Conservation (phyloP, 2,888 invertebrate genomes). For the Cetonia aurata region DNA sequence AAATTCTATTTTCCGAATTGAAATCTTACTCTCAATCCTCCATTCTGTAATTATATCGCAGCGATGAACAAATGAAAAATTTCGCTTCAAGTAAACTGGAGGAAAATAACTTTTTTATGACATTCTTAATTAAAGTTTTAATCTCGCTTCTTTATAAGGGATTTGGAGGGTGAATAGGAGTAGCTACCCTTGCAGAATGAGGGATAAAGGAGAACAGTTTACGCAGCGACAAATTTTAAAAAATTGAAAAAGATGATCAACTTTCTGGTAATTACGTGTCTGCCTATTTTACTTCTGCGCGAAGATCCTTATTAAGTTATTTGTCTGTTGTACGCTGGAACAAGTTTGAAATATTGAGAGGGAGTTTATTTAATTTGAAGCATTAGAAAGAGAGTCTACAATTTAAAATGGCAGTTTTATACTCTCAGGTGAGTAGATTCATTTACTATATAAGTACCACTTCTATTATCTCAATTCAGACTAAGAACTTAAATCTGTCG, state of each 20-base stretch:
- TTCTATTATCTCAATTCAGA: no score
- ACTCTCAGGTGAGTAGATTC: no score
- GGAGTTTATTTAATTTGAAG: no score
- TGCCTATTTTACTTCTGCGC: background rate
- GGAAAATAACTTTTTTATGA: slow-evolving; percentile 27
- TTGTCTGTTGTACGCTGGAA: no score
- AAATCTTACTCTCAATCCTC: background rate
- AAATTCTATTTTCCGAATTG: slow-evolving; percentile 2
- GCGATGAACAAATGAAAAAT: background rate
- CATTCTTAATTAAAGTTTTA: slow-evolving; percentile 30
- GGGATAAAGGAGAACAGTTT: slow-evolving; percentile 6
- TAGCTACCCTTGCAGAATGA: background rate
- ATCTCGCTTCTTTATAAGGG: slow-evolving; percentile 2
- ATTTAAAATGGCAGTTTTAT: no score
- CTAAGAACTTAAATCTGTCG: no score
- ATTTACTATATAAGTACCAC: no score
- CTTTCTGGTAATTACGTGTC: background rate
- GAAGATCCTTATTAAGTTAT: no score
- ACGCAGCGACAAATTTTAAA: background rate
- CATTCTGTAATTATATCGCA: slow-evolving; percentile 8
- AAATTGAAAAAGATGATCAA: background rate
- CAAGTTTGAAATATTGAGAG: background rate
- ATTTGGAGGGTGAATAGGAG: background rate
- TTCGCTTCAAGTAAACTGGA: slow-evolving; percentile 3
- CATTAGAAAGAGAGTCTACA: no score